Percentiles rank a stretch among this genome's conserved stretches.
phyloP scores from a whole-genome alignment of 2,888 invertebrate genomes.

The Cinara cedri region DNA sequence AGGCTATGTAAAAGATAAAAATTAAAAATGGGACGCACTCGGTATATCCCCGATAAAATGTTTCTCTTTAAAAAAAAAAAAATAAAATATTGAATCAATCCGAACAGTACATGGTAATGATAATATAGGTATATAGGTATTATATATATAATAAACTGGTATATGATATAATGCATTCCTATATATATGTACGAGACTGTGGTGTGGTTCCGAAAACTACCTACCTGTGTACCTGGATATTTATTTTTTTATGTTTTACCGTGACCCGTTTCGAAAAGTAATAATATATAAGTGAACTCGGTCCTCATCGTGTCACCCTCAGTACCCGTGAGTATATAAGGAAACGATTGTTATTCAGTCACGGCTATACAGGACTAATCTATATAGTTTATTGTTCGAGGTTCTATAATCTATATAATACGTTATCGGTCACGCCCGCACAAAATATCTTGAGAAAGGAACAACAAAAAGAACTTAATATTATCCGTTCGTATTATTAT shows the following conservation, averaged over 20 bases:
- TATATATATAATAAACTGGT: too few species aligned
- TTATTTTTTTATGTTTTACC: slow-evolving; percentile 23
- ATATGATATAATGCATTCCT: background rate
- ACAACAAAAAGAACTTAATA: slow-evolving; percentile 43
- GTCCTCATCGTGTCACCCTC: slow-evolving; percentile 37
- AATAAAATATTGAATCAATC: slow-evolving; percentile 6
- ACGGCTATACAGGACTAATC: slow-evolving; percentile 44
- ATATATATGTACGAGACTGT: background rate
- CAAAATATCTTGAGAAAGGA: slow-evolving; percentile 13
- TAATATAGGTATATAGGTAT: background rate
- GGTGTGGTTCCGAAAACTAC: background rate
- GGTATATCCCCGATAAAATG: too few species aligned
- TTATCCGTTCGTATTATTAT: slow-evolving; percentile 14
- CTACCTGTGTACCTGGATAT: background rate
- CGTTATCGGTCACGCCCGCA: slow-evolving; percentile 45
- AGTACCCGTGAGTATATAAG: background rate
- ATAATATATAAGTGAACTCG: slow-evolving; percentile 24
- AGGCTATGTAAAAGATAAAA: too few species aligned
- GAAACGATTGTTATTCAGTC: slow-evolving; percentile 50
- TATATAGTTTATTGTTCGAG: slow-evolving; percentile 43
- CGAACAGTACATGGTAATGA: background rate
- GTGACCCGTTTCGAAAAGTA: slow-evolving; percentile 36
- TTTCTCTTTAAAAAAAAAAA: slow-evolving; percentile 4
- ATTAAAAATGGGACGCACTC: too few species aligned
- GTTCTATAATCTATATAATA: too few species aligned